Evolutionary conservation across 2,888 invertebrate genomes (phyloP).

Genomic region (Harpalus rubripes): DNA sequence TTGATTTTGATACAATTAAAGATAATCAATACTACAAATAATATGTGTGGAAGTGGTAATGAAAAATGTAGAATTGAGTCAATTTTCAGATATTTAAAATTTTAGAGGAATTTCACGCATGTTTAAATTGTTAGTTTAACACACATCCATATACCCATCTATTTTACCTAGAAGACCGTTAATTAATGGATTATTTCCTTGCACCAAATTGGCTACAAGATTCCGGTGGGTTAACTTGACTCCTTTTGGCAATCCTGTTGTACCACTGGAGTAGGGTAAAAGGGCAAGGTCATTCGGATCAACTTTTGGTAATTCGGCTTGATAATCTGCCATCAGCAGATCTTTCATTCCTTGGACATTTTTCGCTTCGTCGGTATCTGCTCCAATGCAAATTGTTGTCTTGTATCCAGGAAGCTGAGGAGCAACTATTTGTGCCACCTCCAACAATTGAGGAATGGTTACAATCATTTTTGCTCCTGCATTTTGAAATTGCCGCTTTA

Average conservation of each 20-base stretch:
- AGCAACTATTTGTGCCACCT: slow-evolving; percentile 80
- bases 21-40: no score
- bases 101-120: no score
- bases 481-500: slow-evolving; percentile 82
- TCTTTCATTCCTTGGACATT: slow-evolving; percentile 76
- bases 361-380: slow-evolving; percentile 78
- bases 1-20: no score
- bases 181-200: slow-evolving; percentile 74
- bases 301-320: slow-evolving; percentile 77
- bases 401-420: slow-evolving; percentile 80
- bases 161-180: slow-evolving; percentile 69
- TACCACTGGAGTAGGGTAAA: slow-evolving; percentile 85
- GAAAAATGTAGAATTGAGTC: no score
- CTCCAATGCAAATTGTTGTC: slow-evolving; percentile 83
- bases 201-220: slow-evolving; percentile 78
- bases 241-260: slow-evolving; percentile 90
- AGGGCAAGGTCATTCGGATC: slow-evolving; percentile 79
- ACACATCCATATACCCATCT: background rate
- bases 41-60: no score
- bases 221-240: slow-evolving; percentile 87
- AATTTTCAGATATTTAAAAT: no score
- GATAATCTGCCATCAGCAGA: slow-evolving; percentile 74
- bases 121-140: no score
- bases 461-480: slow-evolving; percentile 83
- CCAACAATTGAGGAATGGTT: slow-evolving; percentile 82